phyloP scores from a whole-genome alignment of 1,140 invertebrate genomes.

The Arctopsyche grandis region DNA sequence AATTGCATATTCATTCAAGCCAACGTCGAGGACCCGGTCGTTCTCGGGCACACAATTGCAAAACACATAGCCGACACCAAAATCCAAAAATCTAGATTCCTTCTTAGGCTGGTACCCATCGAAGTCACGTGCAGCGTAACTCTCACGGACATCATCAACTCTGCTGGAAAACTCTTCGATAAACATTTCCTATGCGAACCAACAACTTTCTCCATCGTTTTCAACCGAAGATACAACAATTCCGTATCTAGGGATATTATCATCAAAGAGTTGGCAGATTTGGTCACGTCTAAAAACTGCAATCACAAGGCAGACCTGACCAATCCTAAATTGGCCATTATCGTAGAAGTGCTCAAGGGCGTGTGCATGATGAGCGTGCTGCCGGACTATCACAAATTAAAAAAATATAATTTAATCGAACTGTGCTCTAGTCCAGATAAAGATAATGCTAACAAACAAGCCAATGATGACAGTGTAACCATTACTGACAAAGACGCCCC shows the following conservation, averaged over 20 bases:
- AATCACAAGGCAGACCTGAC: slow-evolving; percentile 81
- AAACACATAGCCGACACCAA: slow-evolving; percentile 76
- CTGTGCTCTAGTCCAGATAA: slow-evolving; percentile 49
- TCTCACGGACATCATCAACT: slow-evolving; percentile 75
- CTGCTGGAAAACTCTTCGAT: slow-evolving; percentile 75
- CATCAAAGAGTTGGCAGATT: slow-evolving; percentile 75
- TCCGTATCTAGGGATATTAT: slow-evolving; percentile 75
- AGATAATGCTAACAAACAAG: not conserved
- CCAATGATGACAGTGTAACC: not conserved
- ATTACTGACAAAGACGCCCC: not conserved
- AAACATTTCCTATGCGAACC: slow-evolving; percentile 78
- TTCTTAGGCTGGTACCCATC: slow-evolving; percentile 83
- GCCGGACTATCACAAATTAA: slow-evolving; percentile 73
- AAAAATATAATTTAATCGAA: slow-evolving; percentile 75
- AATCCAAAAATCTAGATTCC: slow-evolving; percentile 75
- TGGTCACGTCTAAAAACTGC: slow-evolving; percentile 74
- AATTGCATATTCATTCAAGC: slow-evolving; percentile 88
- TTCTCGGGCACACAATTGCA: slow-evolving; percentile 76
- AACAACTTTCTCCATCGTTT: slow-evolving; percentile 80
- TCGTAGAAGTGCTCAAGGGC: slow-evolving; percentile 81
- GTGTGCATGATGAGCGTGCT: slow-evolving; percentile 74
- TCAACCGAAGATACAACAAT: slow-evolving; percentile 84
- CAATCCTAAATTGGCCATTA: slow-evolving; percentile 77
- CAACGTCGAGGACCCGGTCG: slow-evolving; percentile 76
- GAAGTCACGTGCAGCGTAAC: slow-evolving; percentile 83